These are phyloP conservation scores for Sussaba pulchella DNA, from an alignment of 2,888 invertebrate genomes.

Conservation along the genomic window DNA sequence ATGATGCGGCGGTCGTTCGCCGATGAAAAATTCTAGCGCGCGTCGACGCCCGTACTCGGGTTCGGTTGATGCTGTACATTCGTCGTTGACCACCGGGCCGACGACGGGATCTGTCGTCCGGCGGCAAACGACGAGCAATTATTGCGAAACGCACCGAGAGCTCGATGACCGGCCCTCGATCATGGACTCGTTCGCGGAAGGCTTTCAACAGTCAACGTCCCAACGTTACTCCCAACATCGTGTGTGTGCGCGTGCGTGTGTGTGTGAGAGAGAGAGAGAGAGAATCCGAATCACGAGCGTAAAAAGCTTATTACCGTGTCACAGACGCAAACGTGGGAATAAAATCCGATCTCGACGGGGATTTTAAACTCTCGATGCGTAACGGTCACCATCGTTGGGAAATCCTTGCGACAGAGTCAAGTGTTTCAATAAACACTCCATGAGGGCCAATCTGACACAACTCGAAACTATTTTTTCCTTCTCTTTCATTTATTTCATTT, in stretches of 20 bases:
- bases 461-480: neutral
- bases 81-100: constrained; percentile 10
- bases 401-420: constrained; percentile 14
- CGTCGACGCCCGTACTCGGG: neutral
- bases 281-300: neutral
- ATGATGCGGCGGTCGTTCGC: constrained; percentile 27
- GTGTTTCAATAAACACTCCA: constrained; percentile 3
- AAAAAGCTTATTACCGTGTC: neutral
- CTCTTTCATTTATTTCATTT: neutral
- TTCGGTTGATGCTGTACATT: neutral
- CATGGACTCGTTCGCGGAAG: constrained; percentile 11
- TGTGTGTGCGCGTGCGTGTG: neutral
- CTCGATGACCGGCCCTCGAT: constrained; percentile 59
- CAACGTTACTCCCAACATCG: neutral
- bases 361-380: constrained; percentile 13
- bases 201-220: neutral
- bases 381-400: constrained; percentile 18
- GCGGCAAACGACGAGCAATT: constrained; percentile 16
- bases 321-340: constrained; percentile 16
- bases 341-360: neutral
- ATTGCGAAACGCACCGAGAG: constrained; percentile 59
- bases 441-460: neutral
- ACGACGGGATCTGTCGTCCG: constrained; percentile 37
- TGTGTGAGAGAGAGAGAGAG: no score
- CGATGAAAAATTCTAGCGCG: constrained; percentile 62